Evolutionary conservation across 2,113 vertebrate genomes (phyloP).

Genomic region (Percina caprodes): DNA sequence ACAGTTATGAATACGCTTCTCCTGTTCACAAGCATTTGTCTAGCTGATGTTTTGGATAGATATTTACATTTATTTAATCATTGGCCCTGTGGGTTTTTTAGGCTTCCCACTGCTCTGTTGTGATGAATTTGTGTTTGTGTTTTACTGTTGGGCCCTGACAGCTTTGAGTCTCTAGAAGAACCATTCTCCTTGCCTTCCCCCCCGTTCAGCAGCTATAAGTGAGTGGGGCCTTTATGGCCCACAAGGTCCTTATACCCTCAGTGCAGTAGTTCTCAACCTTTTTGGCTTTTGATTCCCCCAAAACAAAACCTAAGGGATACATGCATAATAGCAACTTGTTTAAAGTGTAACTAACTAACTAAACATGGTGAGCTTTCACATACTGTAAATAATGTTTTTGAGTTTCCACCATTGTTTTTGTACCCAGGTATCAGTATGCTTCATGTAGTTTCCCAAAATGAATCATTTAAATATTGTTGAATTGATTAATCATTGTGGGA

Average conservation of each 20-base stretch:
- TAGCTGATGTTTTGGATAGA: background rate
- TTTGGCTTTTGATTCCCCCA: conserved; percentile 17
- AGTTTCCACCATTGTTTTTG: background rate
- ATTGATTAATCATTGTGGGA: background rate
- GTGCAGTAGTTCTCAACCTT: conserved; percentile 69
- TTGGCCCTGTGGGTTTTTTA: background rate
- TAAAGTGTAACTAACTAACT: background rate
- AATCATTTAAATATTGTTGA: conserved; percentile 2
- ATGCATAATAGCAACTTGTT: background rate
- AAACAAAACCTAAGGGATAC: background rate
- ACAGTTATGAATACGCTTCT: background rate
- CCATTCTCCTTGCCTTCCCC: conserved; percentile 77
- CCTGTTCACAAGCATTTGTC: background rate
- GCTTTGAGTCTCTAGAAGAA: conserved; percentile 84
- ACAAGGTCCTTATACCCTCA: conserved; percentile 46
- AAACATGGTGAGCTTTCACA: background rate
- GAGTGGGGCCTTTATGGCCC: conserved; percentile 78
- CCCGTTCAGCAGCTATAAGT: conserved; percentile 85
- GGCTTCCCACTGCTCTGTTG: conserved; percentile 23
- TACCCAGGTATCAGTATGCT: background rate
- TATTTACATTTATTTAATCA: background rate
- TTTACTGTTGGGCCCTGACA: conserved; percentile 79
- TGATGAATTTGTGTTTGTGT: conserved; percentile 73
- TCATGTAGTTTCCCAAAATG: conserved; percentile 2
- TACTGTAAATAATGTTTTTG: background rate